Base-by-base conservation (phyloP, 2,113 vertebrate species). In the Ammodytes dubius region DNA sequence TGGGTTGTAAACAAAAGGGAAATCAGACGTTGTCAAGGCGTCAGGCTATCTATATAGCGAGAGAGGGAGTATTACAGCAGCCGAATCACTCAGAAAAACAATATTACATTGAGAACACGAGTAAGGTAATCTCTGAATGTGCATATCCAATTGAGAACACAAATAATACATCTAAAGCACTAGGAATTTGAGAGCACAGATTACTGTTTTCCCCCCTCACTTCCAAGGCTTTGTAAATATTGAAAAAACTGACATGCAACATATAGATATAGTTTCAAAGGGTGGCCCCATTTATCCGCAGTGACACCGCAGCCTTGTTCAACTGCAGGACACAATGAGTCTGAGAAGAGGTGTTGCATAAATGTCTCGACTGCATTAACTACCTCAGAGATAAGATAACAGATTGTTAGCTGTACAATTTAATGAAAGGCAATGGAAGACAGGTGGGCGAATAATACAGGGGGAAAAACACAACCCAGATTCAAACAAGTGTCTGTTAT, bases 321-420 rank as follows among this genome's bases (percentile, higher is more conserved):
- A 53, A 71, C 37, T 15, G 61, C 27, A 57, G 61, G 67, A 86
- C 58, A 70, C 63, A 72, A 73, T 70, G 74, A 79, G 67, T 77
- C 49, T 81, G 42, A 70, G 61, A 57, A 64, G 85, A 84, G 12
- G 71, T 68, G 79, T 86, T 90, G 50, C 61, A 52, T 78, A 88
- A 83, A 69, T 49, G 47, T 80, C 75, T 70, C n/a, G 12, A 68
- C 81, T 37, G 19, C 47, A 72, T 69, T 73, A 83, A 86, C 71
- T 84, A 70, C 42, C 54, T 59, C 54, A 27, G 27, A 27, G 27
- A 27, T 46, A 58, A 39, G 69, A 49, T 47, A 61, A 67, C 42
- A 37, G 13, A 59, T 15, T 11, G 40, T 15, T 58, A 13, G 40
- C n/a, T 53, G 42, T 43, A 71, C n/a, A 61, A 17, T 43, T 17